Percentiles rank a stretch among this genome's conserved stretches.
These are phyloP conservation scores for Sphyrna mokarran DNA, from an alignment of 2,113 vertebrate species.

Conservation along the genomic window DNA sequence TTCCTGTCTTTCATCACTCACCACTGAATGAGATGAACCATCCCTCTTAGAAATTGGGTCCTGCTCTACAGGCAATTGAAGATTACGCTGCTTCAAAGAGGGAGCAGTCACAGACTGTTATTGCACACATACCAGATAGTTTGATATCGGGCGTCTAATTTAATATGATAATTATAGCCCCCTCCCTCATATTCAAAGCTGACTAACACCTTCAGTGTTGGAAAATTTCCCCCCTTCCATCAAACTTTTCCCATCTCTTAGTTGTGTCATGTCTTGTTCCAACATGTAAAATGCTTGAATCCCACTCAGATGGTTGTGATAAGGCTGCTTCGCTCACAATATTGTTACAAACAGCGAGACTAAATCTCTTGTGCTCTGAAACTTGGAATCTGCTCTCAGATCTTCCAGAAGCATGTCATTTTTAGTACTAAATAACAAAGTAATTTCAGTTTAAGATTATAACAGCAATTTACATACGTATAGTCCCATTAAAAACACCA, in stretches of 20 bases:
- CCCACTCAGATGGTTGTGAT: not conserved
- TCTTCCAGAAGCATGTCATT: no score
- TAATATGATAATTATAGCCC: constrained; percentile 21
- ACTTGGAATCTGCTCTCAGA: not conserved
- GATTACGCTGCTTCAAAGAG: not conserved
- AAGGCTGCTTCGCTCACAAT: not conserved
- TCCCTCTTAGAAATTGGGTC: not conserved
- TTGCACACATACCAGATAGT: not conserved
- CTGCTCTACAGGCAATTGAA: not conserved
- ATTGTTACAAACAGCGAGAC: not conserved
- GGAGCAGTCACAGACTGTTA: not conserved
- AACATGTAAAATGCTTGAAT: not conserved
- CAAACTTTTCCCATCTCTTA: not conserved
- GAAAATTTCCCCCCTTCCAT: not conserved
- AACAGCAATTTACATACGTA: not conserved
- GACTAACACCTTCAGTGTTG: not conserved
- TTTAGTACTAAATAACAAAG: not conserved
- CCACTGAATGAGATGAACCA: not conserved
- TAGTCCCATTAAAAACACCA: no score
- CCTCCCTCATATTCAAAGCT: constrained; percentile 4
- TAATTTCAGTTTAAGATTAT: not conserved
- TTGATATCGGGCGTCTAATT: not conserved
- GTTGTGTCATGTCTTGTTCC: not conserved
- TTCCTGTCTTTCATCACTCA: not conserved
- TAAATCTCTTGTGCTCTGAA: not conserved